Evolutionary conservation across 1,140 invertebrate species (phyloP).

Genomic region (Cotesia vestalis): DNA sequence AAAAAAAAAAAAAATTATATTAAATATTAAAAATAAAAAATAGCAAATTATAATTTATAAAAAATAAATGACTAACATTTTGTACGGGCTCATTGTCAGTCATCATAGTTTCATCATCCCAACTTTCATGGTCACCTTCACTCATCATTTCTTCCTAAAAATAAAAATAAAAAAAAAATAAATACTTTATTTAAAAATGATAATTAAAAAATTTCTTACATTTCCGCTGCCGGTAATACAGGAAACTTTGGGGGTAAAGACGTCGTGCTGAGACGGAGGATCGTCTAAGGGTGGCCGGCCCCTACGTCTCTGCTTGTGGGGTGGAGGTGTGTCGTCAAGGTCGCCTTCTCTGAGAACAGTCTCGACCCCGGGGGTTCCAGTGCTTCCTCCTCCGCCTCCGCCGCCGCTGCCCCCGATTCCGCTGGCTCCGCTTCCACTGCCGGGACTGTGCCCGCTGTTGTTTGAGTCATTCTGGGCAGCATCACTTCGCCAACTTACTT

Average conservation of each 20-base stretch:
- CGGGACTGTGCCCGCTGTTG: slow-evolving; percentile 59
- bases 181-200: not conserved
- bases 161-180: not conserved
- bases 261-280: slow-evolving; percentile 64
- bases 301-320: slow-evolving; percentile 65
- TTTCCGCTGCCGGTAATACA: slow-evolving; percentile 67
- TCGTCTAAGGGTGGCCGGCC: slow-evolving; percentile 74
- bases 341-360: slow-evolving; percentile 64
- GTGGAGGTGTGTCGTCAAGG: slow-evolving; percentile 54
- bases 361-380: slow-evolving; percentile 61
- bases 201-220: slow-evolving; percentile 41
- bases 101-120: slow-evolving; percentile 62
- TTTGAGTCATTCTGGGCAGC: slow-evolving; percentile 61
- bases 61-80: slow-evolving; percentile 47
- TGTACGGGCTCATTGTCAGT: slow-evolving; percentile 59
- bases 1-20: not conserved
- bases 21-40: slow-evolving; percentile 37
- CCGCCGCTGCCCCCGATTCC: no score
- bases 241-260: slow-evolving; percentile 67
- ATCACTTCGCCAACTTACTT: slow-evolving; percentile 83
- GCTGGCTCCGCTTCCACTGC: slow-evolving; percentile 21
- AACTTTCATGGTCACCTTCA: slow-evolving; percentile 62
- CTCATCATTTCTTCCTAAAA: slow-evolving; percentile 63
- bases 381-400: not conserved
- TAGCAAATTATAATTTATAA: not conserved